phyloP scores from a whole-genome alignment of 2,113 vertebrate genomes.

The Onychorhynchus coronatus region DNA sequence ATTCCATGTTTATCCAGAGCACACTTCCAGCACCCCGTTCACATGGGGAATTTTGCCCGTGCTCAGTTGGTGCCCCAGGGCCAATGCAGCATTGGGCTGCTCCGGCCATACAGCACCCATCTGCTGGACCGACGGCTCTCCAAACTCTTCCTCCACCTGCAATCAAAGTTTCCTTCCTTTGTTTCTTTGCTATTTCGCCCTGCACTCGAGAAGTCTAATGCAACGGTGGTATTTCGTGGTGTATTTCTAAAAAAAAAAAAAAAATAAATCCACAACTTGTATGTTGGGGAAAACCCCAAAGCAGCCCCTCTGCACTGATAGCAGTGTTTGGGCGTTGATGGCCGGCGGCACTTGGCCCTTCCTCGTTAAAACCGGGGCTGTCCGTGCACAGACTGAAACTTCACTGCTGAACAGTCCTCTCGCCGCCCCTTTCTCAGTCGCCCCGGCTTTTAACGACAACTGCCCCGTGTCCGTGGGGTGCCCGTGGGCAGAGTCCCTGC shows the following conservation, averaged over 20 bases:
- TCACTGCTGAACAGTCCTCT: rapidly evolving
- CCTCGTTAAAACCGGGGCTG: rapidly evolving
- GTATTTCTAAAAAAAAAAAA: not conserved
- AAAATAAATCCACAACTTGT: rapidly evolving
- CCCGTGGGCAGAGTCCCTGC: not conserved
- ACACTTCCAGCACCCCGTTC: not conserved
- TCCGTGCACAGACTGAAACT: not conserved
- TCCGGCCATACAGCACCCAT: rapidly evolving
- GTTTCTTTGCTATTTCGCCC: not conserved
- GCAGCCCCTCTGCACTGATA: rapidly evolving
- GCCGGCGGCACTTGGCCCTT: rapidly evolving
- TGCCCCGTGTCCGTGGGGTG: not conserved
- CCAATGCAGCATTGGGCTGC: rapidly evolving
- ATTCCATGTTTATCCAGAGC: not conserved
- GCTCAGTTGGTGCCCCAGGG: not conserved
- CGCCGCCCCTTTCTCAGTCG: rapidly evolving
- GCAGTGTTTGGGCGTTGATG: rapidly evolving
- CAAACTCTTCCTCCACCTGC: not conserved
- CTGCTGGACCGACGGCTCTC: rapidly evolving
- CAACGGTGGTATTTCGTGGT: rapidly evolving
- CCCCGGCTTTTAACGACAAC: rapidly evolving
- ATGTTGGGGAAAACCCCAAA: not conserved
- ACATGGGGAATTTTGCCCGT: rapidly evolving
- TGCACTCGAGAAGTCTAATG: not conserved
- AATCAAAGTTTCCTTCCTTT: not conserved